Evolutionary conservation across 2,113 vertebrate genomes (phyloP), one percentile per base, ranked within the genome.

Genomic region (Microcebus ravelobensis): DNA sequence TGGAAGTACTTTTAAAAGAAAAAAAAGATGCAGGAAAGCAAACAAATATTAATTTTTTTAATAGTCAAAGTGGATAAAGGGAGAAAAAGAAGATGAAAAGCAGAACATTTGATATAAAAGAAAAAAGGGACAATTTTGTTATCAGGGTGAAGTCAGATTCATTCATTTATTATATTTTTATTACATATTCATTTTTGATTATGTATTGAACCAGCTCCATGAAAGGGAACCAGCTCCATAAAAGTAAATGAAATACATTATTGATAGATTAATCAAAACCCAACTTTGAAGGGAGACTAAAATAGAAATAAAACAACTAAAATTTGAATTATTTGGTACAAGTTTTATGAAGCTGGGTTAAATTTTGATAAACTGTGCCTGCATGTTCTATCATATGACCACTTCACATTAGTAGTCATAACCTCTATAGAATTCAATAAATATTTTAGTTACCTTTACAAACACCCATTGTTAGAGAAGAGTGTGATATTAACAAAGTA

Each of bases 291-390:
- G 27, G 39, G 0, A 91, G 17, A 81, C 88, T 94, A 68, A 94
- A 79, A 87, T 10, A 63, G 12, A 8, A 74, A 63, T 79, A 2
- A 91, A 68, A 84, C 74, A 5, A 90, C 4, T 63, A 29, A 55
- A 96, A 70, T 76, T 94, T 90, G 79, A 95, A 79, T 71, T 61
- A 52, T 85, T 90, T 77, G 25, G n/a, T 20, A 48, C 14, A 73
- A 4, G 21, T 65, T 90, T 94, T 96, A n/a, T 61, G n/a, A 73
- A 55, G 29, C 27, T 45, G 6, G 21, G 55, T 57, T 86, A 74
- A 95, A 91, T 79, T 63, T 93, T 87, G 31, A 76, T 79, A 87
- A 92, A 65, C 25, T n/a, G n/a, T 67, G 31, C 15, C 23, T 45
- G 11, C 63, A 39, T 87, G n/a, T 52, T 93, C 42, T 71, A 42